Base-by-base conservation (phyloP, 2,113 vertebrate genomes). In the Chionis minor region DNA sequence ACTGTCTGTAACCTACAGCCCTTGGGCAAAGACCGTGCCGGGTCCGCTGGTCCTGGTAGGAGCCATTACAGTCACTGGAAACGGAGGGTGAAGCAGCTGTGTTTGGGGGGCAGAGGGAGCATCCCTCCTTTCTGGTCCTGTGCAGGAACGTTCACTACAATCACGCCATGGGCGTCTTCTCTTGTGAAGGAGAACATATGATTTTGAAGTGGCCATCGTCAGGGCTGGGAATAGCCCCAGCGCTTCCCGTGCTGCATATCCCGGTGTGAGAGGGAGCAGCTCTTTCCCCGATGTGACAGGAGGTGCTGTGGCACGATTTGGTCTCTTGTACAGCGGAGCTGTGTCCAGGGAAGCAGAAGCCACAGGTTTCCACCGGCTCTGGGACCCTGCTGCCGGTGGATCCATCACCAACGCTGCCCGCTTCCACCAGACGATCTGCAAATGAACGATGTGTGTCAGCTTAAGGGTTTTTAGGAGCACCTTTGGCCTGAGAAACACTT, bases 261-360 rank as follows among this genome's bases (percentile, higher is more conserved):
- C 81, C 84, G 0, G 19, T 12, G 65, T 23, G 82, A 4, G 45
- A 27, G 28, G 81, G 72, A 17, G 71, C 73, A 14, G 40, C 95
- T 12, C 91, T 85, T 33, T 94, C 91, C 45, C 65, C 81, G 0
- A 3, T 4, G 3, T 27, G 81, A 0, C 54, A 67, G 80, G 93
- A 82, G 45, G 44, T 66, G 58, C 59, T 16, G 2, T 12, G 95
- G 9, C 83, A 59, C 0, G 81, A 30, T 5, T 88, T 63, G n/a
- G 77, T 97, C 91, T 96, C 97, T 75, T 93, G 97, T 8, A 96
- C 82, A 2, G 97, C 95, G 1, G 84, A 59, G 61, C 95, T 89
- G 2, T 98, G 98, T 23, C 99, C 98, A 0, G 98, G 98, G 95
- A 99, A 99, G 94, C 99, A 99, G 94, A 99, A 98, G 79, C 98